Evolutionary conservation across 2,113 vertebrate genomes (phyloP).

Genomic region (Dascyllus trimaculatus): DNA sequence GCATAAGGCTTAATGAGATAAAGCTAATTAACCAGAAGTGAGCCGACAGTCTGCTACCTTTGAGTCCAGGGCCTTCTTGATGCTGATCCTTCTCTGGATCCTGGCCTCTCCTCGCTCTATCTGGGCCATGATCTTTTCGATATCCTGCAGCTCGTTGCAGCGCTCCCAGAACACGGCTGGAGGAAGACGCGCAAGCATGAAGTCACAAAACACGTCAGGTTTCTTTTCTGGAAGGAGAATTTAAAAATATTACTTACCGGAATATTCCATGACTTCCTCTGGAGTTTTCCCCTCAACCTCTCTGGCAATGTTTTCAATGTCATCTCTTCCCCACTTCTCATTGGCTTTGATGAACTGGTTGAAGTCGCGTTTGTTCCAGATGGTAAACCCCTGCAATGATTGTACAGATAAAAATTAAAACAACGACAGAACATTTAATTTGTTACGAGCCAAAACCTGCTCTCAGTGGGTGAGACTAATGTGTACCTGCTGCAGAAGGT

Average conservation of each 20-base stretch:
- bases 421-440: not conserved
- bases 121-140: slow-evolving; percentile 99
- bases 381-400: slow-evolving; percentile 93
- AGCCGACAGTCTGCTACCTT: slow-evolving; percentile 86
- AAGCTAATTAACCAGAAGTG: not conserved
- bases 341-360: slow-evolving; percentile 99
- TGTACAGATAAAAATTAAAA: not conserved
- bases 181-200: slow-evolving; percentile 1
- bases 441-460: not conserved
- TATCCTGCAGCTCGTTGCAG: slow-evolving; percentile 98
- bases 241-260: slow-evolving; percentile 83
- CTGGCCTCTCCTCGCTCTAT: slow-evolving; percentile 98
- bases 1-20: not conserved
- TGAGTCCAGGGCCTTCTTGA: slow-evolving; percentile 98
- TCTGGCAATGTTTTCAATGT: slow-evolving; percentile 98
- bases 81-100: slow-evolving; percentile 98
- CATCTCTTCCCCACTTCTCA: slow-evolving; percentile 98
- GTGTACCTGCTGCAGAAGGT: slow-evolving; percentile 94
- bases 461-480: not conserved
- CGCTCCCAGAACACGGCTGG: slow-evolving; percentile 99
- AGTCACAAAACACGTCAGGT: not conserved
- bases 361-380: slow-evolving; percentile 99
- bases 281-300: slow-evolving; percentile 99
- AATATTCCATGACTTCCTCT: slow-evolving; percentile 99
- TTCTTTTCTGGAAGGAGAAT: not conserved